Evolutionary conservation across 1,140 invertebrate species (phyloP), one percentile per base, ranked within the genome.

Genomic region (Sitobion miscanthi): DNA sequence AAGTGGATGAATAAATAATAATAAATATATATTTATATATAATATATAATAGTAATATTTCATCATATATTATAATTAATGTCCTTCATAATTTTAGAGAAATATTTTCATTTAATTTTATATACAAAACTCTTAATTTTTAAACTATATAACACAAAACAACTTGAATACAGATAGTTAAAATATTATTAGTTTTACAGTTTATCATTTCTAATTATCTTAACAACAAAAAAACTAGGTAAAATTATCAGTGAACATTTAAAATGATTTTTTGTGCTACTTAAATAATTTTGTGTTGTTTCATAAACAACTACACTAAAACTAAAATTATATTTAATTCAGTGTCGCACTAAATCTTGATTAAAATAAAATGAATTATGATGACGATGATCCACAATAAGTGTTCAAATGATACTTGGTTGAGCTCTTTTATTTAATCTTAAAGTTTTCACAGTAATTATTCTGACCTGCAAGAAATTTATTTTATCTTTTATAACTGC

Each of bases 401-500:
- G 62, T 77, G n/a, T 77, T 77, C n/a, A 77, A 77, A 77, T 77
- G 62, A 77, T 77, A n/a, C 30, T n/a, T n/a, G 14, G 14, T 77
- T n/a, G 14, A n/a, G 62, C 30, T 77, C 30, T 77, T 77, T n/a
- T n/a, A 17, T 77, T 77, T 77, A 77, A 77, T 77, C n/a, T 77
- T n/a, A 77, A 77, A 77, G 62, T 77, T 77, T 77, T 77, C n/a
- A 77, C 62, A 77, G n/a, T 77, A n/a, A 77, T 77, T n/a, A 77
- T 77, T n/a, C 62, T 30, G 5, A 77, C 62, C 62, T 77, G n/a
- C 62, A 77, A 77, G 62, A 77, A 77, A 77, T 77, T 30, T 69
- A 69, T 69, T 77, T 35, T 20, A 77, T 77, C 30, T 77, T 35
- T 77, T 77, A 77, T 77, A 77, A 77, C 62, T 77, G 4, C 62